Evolutionary conservation across 1,140 invertebrate species (phyloP), one percentile per base, ranked within the genome.

Genomic region (Apis cerana): DNA sequence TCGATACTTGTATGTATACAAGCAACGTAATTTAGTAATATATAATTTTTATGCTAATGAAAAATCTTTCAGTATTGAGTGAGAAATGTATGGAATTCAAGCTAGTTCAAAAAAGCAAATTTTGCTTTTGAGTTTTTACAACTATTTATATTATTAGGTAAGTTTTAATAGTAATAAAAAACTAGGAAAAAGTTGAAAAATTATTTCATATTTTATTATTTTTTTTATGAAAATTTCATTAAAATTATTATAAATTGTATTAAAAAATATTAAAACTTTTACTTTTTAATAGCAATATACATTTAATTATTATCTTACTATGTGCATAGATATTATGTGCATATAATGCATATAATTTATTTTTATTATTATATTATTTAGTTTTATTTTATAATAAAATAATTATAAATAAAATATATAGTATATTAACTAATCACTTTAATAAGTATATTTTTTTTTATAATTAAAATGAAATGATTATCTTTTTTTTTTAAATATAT

Each of bases 21-120:
- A 75, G 52, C 80, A 75, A 67, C 76, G 48, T 54, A 65, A 67
- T 50, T 67, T 67, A 58, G 23, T 59, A 75, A 81, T 65, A 69
- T 48, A n/a, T 54, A 23, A 59, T 65, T n/a, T n/a, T n/a, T 75
- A 67, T 50, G 33, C n/a, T 33, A 75, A 62, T 27, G 23, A 0
- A 27, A 68, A 80, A 76, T n/a, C 27, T 1, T 33, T 17, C 43
- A 21, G 10, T 52, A 3, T 68, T 67, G 9, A 11, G 15, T 61
- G 27, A 76, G 64, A 76, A 68, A 82, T 82, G 64, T 61, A 23
- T 56, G 56, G 54, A 17, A 58, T 69, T 74, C 58, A 59, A 52
- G 23, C 8, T 8, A 33, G 23, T 48, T 68, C 33, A n/a, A 48
- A 21, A 82, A 76, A 69, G 43, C 54, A 59, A 69, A 19, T 19